Conservation (phyloP, 2,797 vertebrate genomes). For the Lagodon rhomboides region DNA sequence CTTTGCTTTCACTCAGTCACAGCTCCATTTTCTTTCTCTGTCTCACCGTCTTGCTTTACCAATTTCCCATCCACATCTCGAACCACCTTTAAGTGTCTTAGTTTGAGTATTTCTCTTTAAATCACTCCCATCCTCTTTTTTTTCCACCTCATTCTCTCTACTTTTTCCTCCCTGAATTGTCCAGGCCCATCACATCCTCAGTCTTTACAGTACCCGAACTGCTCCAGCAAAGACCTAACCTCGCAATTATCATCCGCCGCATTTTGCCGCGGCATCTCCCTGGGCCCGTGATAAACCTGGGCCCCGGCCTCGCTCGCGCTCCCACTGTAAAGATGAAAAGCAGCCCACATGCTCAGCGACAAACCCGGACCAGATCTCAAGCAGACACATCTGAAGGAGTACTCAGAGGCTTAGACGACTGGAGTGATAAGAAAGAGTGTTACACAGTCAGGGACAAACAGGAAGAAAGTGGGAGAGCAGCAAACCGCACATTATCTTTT, state of each 20-base stretch:
- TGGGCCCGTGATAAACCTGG: slow-evolving; percentile 62
- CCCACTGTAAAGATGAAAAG: slow-evolving; percentile 71
- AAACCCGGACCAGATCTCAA: slow-evolving; percentile 64
- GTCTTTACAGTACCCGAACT: slow-evolving; percentile 60
- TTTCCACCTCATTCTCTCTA: slow-evolving; percentile 9
- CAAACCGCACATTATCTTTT: slow-evolving; percentile 81
- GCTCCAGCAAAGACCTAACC: slow-evolving; percentile 59
- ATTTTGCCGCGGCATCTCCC: slow-evolving; percentile 58
- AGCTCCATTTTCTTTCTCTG: slow-evolving; percentile 46
- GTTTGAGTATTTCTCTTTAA: slow-evolving; percentile 46
- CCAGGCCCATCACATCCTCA: slow-evolving; percentile 45
- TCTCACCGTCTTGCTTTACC: slow-evolving; percentile 47
- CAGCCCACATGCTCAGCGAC: slow-evolving; percentile 63
- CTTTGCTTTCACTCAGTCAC: slow-evolving; percentile 60
- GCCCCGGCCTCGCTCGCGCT: slow-evolving; percentile 46
- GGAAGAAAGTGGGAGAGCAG: slow-evolving; percentile 75
- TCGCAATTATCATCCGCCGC: slow-evolving; percentile 56
- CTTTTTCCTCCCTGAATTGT: slow-evolving; percentile 40
- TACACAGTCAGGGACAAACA: slow-evolving; percentile 72
- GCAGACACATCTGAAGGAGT: slow-evolving; percentile 73
- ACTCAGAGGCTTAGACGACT: slow-evolving; percentile 60
- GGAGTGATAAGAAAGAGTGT: slow-evolving; percentile 71
- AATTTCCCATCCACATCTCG: slow-evolving; percentile 44
- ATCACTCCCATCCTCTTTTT: slow-evolving; percentile 31
- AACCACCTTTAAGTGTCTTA: slow-evolving; percentile 45